Conservation (phyloP, 92 coral and sea anemone genomes). For the Actinostola sp. region DNA sequence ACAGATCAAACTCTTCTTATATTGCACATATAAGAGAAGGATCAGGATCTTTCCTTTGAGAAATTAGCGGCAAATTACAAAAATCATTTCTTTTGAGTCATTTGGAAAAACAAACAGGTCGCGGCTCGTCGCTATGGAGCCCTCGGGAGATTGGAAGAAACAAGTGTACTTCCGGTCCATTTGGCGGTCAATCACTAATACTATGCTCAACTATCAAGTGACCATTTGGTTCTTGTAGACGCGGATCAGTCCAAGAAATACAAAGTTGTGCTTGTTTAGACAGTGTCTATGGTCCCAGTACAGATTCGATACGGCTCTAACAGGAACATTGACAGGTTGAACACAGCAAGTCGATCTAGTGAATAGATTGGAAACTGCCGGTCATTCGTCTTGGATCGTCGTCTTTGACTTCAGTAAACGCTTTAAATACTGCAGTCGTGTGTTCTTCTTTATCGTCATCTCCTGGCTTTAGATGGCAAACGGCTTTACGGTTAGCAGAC, state of each 20-base stretch:
- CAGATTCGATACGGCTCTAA: background rate
- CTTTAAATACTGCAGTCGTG: too few species aligned
- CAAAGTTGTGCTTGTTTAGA: background rate
- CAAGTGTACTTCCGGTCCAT: slow-evolving; percentile 26
- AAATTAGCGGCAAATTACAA: background rate
- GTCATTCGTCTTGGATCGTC: too few species aligned
- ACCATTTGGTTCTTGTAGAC: slow-evolving; percentile 27
- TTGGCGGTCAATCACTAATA: background rate
- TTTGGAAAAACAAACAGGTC: slow-evolving; percentile 4
- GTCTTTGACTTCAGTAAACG: too few species aligned
- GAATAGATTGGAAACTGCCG: slow-evolving; percentile 6
- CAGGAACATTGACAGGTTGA: slow-evolving; percentile 3
- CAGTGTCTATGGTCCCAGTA: background rate
- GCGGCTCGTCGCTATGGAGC: slow-evolving; percentile 4
- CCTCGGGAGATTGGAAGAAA: slow-evolving; percentile 22
- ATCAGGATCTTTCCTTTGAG: too few species aligned
- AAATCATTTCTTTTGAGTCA: background rate
- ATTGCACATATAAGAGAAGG: too few species aligned
- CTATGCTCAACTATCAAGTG: slow-evolving; percentile 20
- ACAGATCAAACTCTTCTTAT: too few species aligned
- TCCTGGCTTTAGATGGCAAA: background rate
- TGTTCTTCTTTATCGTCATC: background rate
- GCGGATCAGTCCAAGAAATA: background rate
- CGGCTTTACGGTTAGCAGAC: background rate
- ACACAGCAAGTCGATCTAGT: slow-evolving; percentile 18